These are phyloP conservation scores for Mimachlamys varia DNA, from an alignment of 2,888 invertebrate genomes.

Conservation along the genomic window DNA sequence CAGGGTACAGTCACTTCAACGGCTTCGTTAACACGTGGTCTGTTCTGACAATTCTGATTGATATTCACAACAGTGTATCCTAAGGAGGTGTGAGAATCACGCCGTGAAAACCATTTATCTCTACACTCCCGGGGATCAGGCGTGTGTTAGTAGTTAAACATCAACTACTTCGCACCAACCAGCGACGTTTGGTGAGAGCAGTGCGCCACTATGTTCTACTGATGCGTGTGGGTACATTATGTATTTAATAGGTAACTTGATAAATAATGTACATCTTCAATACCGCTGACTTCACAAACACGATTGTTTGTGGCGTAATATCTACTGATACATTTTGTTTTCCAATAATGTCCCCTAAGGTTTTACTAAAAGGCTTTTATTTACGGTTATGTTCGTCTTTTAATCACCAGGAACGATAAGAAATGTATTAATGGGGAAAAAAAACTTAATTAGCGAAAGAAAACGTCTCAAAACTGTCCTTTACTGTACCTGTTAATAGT, in stretches of 20 bases:
- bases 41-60: not conserved
- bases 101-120: not conserved
- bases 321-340: too few species aligned
- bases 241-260: not conserved
- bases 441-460: too few species aligned
- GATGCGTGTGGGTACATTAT: not conserved
- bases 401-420: too few species aligned
- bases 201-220: not conserved
- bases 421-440: too few species aligned
- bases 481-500: too few species aligned
- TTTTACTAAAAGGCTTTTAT: too few species aligned
- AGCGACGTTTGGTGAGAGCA: not conserved
- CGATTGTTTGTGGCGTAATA: too few species aligned
- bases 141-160: not conserved
- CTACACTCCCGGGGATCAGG: not conserved
- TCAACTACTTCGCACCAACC: not conserved
- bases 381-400: too few species aligned
- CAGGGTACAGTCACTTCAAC: too few species aligned
- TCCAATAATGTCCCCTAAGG: too few species aligned
- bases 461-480: too few species aligned
- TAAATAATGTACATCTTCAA: not conserved
- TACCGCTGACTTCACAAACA: too few species aligned
- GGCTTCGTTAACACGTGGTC: not conserved
- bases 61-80: not conserved
- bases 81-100: not conserved